Evolutionary conservation across 2,797 vertebrate genomes (phyloP), one percentile per base, ranked within the genome.

Genomic region (Zenarchopterus dispar): DNA sequence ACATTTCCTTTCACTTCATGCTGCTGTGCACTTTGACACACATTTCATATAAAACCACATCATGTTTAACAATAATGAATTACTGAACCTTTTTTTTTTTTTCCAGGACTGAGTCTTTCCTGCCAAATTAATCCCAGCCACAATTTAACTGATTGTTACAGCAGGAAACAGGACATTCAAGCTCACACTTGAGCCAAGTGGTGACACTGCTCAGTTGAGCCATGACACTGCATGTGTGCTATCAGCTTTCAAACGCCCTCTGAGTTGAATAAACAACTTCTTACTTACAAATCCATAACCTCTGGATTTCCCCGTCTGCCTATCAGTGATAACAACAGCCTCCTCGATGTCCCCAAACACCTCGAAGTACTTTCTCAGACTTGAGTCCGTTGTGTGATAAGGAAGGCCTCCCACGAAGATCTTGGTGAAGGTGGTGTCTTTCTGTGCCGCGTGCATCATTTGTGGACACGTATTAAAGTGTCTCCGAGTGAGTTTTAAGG

Each of bases 261-360:
- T 56, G 5, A 24, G 6, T 48, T 16, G 24, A 0, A 17, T 3
- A 1, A 33, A 11, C 24, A 41, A 2, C 17, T 26, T 58, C 33
- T 21, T 57, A 96, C 97, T 97, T 94, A 98, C 97, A 91, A 98
- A 98, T 90, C 97, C 97, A 79, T 98, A 98, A 81, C 97, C 97
- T 83, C 97, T 92, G 87, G 96, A 98, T 70, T 98, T 98, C 56
- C 97, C 97, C 2, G 97, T 98, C 92, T 98, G 97, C 60, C 96
- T 90, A 79, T 98, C 97, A 1, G 96, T 98, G 93, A 98, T 98
- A 67, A 98, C 97, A 51, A 98, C 96, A 62, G 96, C 96, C 80
- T 98, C 97, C 84, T 98, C 97, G 79, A 98, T 98, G 82, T 98
- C 97, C 6, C 97, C 97, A 72, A 97, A 98, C 79, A 97, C 96